Percentiles rank a stretch among this genome's conserved stretches.
Conservation (phyloP, 2,113 vertebrate species). For the Malaclemys terrapin region DNA sequence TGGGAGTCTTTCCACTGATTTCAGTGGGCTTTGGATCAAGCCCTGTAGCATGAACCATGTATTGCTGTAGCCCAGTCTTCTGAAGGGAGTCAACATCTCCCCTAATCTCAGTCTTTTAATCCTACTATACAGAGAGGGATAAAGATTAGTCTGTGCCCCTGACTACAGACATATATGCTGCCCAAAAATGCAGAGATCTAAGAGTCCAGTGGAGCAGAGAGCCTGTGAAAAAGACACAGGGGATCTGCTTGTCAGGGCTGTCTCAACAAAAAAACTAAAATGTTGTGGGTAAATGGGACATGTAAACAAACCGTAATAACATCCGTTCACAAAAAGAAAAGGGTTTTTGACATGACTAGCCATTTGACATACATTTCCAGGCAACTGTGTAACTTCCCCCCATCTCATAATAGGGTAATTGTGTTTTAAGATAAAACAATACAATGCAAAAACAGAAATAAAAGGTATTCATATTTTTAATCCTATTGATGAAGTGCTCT, state of each 20-base stretch:
- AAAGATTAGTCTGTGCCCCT: background rate
- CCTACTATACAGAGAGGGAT: background rate
- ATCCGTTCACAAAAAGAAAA: background rate
- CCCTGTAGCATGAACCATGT: background rate
- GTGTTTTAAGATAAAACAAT: constrained; percentile 7
- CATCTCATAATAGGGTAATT: background rate
- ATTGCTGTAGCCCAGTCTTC: background rate
- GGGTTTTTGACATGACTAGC: background rate
- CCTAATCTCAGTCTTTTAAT: background rate
- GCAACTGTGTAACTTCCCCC: background rate
- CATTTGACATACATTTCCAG: background rate
- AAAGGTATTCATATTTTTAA: background rate
- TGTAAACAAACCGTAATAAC: background rate
- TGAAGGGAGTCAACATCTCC: background rate
- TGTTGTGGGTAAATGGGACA: background rate
- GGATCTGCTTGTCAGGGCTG: background rate
- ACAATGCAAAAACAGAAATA: background rate
- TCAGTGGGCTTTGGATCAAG: background rate
- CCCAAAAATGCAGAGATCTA: background rate
- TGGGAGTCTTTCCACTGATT: fast-evolving
- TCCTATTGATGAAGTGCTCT: background rate
- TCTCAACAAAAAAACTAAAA: background rate
- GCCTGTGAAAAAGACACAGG: background rate
- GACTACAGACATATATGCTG: background rate
- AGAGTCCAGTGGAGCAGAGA: background rate